Evolutionary conservation across 2,888 invertebrate species (phyloP).

Genomic region (Phanerotoma sp.): DNA sequence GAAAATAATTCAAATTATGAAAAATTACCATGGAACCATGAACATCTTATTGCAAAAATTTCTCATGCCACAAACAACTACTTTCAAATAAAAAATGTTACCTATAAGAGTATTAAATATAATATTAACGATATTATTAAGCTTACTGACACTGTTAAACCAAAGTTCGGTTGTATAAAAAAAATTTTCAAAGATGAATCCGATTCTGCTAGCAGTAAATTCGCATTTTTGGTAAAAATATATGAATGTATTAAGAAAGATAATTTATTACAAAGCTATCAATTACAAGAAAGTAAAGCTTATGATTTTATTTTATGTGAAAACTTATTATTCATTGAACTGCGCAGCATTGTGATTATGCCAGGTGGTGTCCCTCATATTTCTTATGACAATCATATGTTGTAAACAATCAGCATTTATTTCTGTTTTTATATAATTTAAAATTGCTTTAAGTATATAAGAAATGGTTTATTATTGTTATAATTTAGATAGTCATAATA

Average conservation of each 20-base stretch:
- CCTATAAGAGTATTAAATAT: neutral
- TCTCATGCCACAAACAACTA: neutral
- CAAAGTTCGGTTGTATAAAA: neutral
- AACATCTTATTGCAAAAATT: neutral
- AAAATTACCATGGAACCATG: neutral
- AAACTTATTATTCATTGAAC: neutral
- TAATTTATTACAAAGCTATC: neutral
- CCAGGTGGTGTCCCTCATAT: neutral
- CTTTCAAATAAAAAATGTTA: neutral
- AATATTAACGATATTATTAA: neutral
- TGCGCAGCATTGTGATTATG: neutral
- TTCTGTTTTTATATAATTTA: no score
- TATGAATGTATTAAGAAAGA: neutral
- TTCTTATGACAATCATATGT: neutral
- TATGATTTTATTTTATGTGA: neutral
- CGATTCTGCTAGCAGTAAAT: neutral
- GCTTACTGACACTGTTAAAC: neutral
- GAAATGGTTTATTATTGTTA: neutral
- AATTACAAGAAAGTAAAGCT: neutral
- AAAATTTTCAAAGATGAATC: neutral
- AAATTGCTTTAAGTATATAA: neutral
- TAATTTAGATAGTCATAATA: no score
- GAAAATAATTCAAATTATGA: neutral
- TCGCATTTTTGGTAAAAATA: neutral
- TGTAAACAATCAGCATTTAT: no score